Base-by-base conservation (phyloP, 2,113 vertebrate genomes). In the Recurvirostra avosetta region DNA sequence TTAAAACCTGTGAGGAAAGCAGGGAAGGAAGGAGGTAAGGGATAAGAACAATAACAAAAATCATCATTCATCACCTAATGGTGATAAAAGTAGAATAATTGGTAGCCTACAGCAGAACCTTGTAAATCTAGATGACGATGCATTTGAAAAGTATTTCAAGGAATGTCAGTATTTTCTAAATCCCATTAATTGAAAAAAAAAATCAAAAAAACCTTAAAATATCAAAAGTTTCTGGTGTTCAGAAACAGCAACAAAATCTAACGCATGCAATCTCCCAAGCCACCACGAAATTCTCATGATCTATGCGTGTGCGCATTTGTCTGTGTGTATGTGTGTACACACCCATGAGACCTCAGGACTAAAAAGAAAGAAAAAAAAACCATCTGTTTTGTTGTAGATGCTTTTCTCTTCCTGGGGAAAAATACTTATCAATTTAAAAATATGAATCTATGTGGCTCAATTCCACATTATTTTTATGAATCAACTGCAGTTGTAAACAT, bases 391-490 rank as follows among this genome's bases (percentile, higher is more conserved):
- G 14, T 32, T 83, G 27, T 40, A 62, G 15, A 62, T 15, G 19
- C 10, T 76, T 96, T 94, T 77, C 62, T 73, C 29, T 68, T 58
- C 62, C 43, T 74, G 75, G 17, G 53, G 49, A 87, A 96, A 88
- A 85, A 96, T 84, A 94, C 71, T 92, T 79, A 94, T 86, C 82
- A 87, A 92, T 82, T 91, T 74, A 27, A 83, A 86, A 90, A 70
- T 65, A 92, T 16, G 25, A 81, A 87, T 71, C 82, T 71, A 30
- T 63, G 43, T 73, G 90, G 45, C 65, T 96, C 72, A 58, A 52
- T 47, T 90, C 36, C 43, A 38, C n/a, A 45, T 94, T 87, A 91
- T 62, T 96, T 97, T 97, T 93, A 91, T 92, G 66, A 97, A 68
- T 94, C 89, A 97, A 80, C 40, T 89, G 23, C 14, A 15, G 56